Evolutionary conservation across 2,113 vertebrate species (phyloP), one percentile per base, ranked within the genome.

Genomic region (Atractosteus spatula): DNA sequence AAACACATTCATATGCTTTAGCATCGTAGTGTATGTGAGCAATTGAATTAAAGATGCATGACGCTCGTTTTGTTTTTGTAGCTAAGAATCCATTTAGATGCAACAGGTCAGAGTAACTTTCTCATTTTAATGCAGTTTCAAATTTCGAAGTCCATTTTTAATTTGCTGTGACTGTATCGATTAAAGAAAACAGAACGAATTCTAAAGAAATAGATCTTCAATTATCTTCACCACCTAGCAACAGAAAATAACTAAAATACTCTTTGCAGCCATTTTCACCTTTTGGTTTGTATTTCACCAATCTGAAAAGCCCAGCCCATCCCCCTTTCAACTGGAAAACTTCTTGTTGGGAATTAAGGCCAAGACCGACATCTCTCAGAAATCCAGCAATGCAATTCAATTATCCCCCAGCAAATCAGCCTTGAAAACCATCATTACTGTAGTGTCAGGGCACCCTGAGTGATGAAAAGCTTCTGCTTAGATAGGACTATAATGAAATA

Each of bases 381-480:
- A 44, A 47, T 8, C 43, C n/a, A 47, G 64, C 44, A 14, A 13
- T 51, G 16, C 59, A 43, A 68, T 47, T 55, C 57, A 16, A 71
- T 71, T 62, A 62, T 10, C n/a, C 2, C 16, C 16, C 56, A n/a
- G 10, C 10, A 57, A 42, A 51, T 67, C 41, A 14, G 8, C 17
- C 47, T 51, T 51, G 12, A 14, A 12, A 41, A 47, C 47, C 10
- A 12, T 5, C 17, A 59, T 70, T 62, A 41, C 62, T 71, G 13
- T 54, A 57, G 14, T 56, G 70, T 65, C 54, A 63, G 56, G 72
- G 47, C 69, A n/a, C 70, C 64, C 41, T 47, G 74, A 73, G 59
- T 29, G 71, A 12, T 41, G 54, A 55, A 41, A 71, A 62, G 69
- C 41, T 65, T 57, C 61, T 51, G 14, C 72, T 68, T 0, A 10